Evolutionary conservation across 2,797 vertebrate genomes (phyloP), one percentile per base, ranked within the genome.

Genomic region (Chanos chanos): DNA sequence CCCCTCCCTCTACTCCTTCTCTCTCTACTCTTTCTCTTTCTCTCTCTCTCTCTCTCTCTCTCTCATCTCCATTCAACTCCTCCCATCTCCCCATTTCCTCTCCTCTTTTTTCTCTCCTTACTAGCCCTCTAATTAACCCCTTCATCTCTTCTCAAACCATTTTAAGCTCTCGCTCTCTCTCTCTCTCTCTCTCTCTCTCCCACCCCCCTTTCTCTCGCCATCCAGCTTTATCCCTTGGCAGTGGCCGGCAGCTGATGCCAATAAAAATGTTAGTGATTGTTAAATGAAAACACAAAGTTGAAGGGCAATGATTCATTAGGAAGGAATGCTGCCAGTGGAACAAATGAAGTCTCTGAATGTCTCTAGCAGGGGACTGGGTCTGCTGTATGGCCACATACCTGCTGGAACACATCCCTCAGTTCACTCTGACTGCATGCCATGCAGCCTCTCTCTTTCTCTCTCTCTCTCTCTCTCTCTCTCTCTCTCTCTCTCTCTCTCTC

Each of bases 271-370:
- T 83, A 68, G 74, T 72, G 74, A 82, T 81, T 77, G 81, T 86
- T 89, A 82, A 87, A 87, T 87, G 80, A 81, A 87, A 84, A 78
- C 71, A 66, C 74, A 62, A 77, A 80, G 80, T 70, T 82, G 70
- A 88, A 84, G 68, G 70, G 66, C 80, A 78, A 66, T 85, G 78
- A 92, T 89, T 90, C 83, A 89, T 85, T 80, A 43, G 84, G 70
- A 84, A 77, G 58, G 70, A 79, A 76, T 68, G 71, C 61, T 78
- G 73, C 74, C 71, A 68, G 54, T 64, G 68, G 74, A 76, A 66
- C 66, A 61, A 65, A 66, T 64, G 49, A 51, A 58, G 64, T 65
- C 54, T 72, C 34, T 77, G 79, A 77, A 77, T 71, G 52, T 70
- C 28, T 69, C 21, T 73, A 73, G 44, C 69, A 79, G 54, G 73